Evolutionary conservation across 2,888 invertebrate genomes (phyloP).

Genomic region (Andrena haemorrhoa): DNA sequence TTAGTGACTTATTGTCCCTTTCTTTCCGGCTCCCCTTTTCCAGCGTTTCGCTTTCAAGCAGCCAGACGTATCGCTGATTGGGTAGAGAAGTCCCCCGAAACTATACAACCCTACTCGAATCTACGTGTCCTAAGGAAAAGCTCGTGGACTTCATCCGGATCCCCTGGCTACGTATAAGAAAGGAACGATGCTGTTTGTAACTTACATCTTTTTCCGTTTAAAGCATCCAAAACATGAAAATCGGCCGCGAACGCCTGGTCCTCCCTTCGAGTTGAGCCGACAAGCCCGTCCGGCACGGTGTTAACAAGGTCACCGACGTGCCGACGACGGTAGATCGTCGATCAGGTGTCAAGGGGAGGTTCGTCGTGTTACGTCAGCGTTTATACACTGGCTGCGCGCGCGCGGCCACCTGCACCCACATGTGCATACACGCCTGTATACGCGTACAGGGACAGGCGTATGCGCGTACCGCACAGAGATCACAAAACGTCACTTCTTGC

Average conservation of each 20-base stretch:
- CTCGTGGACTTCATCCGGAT: background rate
- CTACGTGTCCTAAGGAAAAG: background rate
- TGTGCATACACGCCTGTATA: background rate
- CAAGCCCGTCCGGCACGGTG: slow-evolving; percentile 31
- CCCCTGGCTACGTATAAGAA: background rate
- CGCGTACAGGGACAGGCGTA: no score
- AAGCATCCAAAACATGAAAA: slow-evolving; percentile 77
- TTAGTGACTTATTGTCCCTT: slow-evolving; percentile 55
- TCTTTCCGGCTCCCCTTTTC: slow-evolving; percentile 16
- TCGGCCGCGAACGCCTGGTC: slow-evolving; percentile 44
- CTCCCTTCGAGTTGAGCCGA: slow-evolving; percentile 44
- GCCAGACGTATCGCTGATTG: background rate
- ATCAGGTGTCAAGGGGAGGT: slow-evolving; percentile 50
- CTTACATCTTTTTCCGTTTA: slow-evolving; percentile 80
- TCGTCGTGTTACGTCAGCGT: slow-evolving; percentile 59
- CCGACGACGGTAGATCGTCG: slow-evolving; percentile 48
- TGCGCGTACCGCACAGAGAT: background rate
- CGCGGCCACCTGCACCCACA: slow-evolving; percentile 34
- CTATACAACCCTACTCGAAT: no score
- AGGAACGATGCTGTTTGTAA: slow-evolving; percentile 11
- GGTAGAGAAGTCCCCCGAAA: background rate
- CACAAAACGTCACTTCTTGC: slow-evolving; percentile 26
- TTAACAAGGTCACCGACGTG: slow-evolving; percentile 57
- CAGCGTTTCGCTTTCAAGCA: slow-evolving; percentile 3
- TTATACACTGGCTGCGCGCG: slow-evolving; percentile 43